phyloP scores from a whole-genome alignment of 2,797 vertebrate genomes.

The Ctenopoma kingsleyae region DNA sequence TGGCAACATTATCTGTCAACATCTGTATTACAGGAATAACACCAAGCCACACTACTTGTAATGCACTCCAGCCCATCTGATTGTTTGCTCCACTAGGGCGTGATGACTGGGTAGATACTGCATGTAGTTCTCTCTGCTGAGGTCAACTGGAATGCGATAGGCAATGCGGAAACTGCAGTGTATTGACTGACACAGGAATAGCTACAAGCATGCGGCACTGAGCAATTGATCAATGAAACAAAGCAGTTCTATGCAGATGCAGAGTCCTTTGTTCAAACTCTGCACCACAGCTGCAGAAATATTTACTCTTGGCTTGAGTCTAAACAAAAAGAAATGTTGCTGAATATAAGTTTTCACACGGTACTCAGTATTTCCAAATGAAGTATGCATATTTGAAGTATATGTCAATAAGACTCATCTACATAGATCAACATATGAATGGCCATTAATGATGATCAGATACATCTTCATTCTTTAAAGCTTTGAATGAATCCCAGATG shows the following conservation, averaged over 20 bases:
- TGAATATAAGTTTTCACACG: conserved; percentile 16
- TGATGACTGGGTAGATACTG: conserved; percentile 68
- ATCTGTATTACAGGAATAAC: conserved; percentile 17
- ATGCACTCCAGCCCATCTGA: conserved; percentile 24
- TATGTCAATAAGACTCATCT: neutral
- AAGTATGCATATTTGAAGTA: neutral
- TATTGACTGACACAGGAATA: conserved; percentile 83
- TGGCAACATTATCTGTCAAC: conserved; percentile 9
- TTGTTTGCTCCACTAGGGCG: conserved; percentile 36
- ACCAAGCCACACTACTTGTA: conserved; percentile 25
- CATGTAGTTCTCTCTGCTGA: conserved; percentile 67
- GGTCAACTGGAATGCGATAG: conserved; percentile 77
- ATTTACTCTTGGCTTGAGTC: conserved; percentile 13
- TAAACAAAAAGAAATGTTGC: conserved; percentile 2
- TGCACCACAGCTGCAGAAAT: conserved; percentile 51
- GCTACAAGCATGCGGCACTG: conserved; percentile 68
- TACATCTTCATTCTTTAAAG: conserved; percentile 4
- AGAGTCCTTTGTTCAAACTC: conserved; percentile 55
- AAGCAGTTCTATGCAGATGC: conserved; percentile 69
- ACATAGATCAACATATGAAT: conserved; percentile 1
- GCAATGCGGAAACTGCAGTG: conserved; percentile 69
- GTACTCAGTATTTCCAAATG: neutral
- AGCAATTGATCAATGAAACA: conserved; percentile 78
- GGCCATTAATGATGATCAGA: neutral
- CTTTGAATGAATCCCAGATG: conserved; percentile 15